phyloP scores from a whole-genome alignment of 2,113 vertebrate species.

The Motacilla tschutschensis region DNA sequence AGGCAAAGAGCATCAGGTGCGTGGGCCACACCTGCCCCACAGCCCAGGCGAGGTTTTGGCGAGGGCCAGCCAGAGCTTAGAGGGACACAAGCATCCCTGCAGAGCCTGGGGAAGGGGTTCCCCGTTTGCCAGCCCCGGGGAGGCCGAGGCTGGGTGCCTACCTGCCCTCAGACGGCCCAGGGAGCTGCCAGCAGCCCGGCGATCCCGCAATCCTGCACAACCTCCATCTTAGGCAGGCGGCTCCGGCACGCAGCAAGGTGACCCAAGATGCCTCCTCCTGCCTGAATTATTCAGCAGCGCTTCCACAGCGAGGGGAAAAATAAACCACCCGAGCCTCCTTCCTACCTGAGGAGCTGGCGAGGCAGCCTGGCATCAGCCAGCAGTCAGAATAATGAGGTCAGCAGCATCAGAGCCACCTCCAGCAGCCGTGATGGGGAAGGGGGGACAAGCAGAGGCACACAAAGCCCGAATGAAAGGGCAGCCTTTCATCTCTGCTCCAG shows the following conservation, averaged over 20 bases:
- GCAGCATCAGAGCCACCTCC: neutral
- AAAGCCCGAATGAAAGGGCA: conserved; percentile 49
- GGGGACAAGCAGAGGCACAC: conserved; percentile 20
- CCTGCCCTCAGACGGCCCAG: neutral
- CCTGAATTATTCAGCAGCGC: conserved; percentile 19
- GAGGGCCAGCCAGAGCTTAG: rapidly evolving
- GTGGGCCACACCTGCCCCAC: rapidly evolving
- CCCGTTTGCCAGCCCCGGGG: rapidly evolving
- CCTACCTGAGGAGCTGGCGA: neutral
- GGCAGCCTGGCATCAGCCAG: neutral
- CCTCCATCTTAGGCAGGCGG: conserved; percentile 43
- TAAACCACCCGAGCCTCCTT: neutral
- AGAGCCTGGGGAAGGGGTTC: rapidly evolving
- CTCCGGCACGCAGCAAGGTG: conserved; percentile 43
- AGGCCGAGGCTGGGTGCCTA: rapidly evolving
- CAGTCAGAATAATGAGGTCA: conserved; percentile 20
- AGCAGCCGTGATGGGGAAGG: neutral
- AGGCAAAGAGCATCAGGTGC: neutral
- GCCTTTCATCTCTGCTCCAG: conserved; percentile 73
- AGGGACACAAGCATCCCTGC: rapidly evolving
- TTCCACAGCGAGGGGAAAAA: rapidly evolving
- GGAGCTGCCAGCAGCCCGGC: neutral
- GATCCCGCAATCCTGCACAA: neutral
- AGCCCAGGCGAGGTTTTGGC: neutral
- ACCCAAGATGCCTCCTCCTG: conserved; percentile 51